These are phyloP conservation scores for Cataglyphis altisquamis DNA, from an alignment of 2,888 invertebrate genomes.

Conservation along the genomic window DNA sequence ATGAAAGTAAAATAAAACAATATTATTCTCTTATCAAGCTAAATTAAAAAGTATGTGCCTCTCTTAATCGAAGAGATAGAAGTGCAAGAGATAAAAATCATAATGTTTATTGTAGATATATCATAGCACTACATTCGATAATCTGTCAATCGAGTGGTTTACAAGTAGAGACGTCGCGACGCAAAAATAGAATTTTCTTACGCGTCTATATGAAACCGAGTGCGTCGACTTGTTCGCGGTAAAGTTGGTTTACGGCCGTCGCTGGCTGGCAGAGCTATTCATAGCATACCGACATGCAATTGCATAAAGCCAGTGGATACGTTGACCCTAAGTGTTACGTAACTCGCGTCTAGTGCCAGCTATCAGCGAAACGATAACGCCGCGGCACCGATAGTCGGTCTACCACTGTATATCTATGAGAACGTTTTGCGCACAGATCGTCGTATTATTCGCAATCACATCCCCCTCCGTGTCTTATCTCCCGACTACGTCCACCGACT, in stretches of 20 bases:
- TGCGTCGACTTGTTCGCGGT: conserved; percentile 64
- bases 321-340: conserved; percentile 84
- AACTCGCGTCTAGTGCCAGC: conserved; percentile 80
- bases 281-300: conserved; percentile 84
- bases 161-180: conserved; percentile 16
- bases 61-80: background rate
- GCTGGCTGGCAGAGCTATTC: conserved; percentile 79
- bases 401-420: conserved; percentile 69
- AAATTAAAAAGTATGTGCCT: background rate
- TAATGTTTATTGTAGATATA: conserved; percentile 35
- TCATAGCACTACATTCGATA: conserved; percentile 14
- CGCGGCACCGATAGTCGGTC: conserved; percentile 70
- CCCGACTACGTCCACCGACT: conserved; percentile 64
- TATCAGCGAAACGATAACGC: conserved; percentile 81
- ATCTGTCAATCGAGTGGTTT: conserved; percentile 26
- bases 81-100: background rate
- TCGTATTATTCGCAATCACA: conserved; percentile 72
- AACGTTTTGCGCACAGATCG: conserved; percentile 70
- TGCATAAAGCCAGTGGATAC: conserved; percentile 85
- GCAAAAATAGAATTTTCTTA: conserved; percentile 50
- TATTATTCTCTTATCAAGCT: background rate
- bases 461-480: conserved; percentile 70
- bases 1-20: background rate
- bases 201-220: conserved; percentile 28
- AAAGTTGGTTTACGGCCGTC: conserved; percentile 67